Evolutionary conservation across 35 echinoderm and acorn worm species (phyloP).

Genomic region (Strongylocentrotus purpuratus): DNA sequence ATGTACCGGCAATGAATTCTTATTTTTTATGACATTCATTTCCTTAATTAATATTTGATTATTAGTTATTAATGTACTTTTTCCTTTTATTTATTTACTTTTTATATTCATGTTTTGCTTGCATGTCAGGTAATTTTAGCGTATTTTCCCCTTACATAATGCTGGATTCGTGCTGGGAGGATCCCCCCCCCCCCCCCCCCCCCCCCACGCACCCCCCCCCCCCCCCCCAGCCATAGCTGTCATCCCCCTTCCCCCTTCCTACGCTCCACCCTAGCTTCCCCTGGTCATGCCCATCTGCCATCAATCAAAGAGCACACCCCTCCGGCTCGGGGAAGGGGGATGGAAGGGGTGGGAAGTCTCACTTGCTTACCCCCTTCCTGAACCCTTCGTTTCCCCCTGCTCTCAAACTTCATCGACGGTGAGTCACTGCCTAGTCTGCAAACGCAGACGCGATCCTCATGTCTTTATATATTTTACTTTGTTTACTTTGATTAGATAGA

Average conservation of each 20-base stretch:
- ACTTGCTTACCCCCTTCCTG: neutral
- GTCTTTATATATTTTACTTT: too few species aligned
- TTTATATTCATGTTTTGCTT: too few species aligned
- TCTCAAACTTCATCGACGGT: neutral
- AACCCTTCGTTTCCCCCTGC: neutral
- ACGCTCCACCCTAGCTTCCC: neutral
- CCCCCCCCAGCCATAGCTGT: neutral
- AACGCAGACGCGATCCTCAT: neutral
- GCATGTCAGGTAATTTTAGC: too few species aligned
- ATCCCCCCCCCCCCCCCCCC: neutral
- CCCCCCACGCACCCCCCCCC: too few species aligned
- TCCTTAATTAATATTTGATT: too few species aligned
- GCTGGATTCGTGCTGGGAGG: too few species aligned
- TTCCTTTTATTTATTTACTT: too few species aligned
- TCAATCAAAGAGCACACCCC: neutral
- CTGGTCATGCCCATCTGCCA: neutral
- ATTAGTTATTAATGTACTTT: too few species aligned
- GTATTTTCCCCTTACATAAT: too few species aligned
- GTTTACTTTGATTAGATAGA: too few species aligned
- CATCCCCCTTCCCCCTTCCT: neutral
- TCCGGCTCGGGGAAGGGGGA: neutral
- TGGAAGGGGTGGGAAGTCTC: constrained; percentile 2
- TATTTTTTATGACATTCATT: too few species aligned
- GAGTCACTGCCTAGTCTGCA: neutral
- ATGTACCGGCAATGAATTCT: too few species aligned